phyloP scores from a whole-genome alignment of 2,888 invertebrate genomes.

The Tiphia femorata region DNA sequence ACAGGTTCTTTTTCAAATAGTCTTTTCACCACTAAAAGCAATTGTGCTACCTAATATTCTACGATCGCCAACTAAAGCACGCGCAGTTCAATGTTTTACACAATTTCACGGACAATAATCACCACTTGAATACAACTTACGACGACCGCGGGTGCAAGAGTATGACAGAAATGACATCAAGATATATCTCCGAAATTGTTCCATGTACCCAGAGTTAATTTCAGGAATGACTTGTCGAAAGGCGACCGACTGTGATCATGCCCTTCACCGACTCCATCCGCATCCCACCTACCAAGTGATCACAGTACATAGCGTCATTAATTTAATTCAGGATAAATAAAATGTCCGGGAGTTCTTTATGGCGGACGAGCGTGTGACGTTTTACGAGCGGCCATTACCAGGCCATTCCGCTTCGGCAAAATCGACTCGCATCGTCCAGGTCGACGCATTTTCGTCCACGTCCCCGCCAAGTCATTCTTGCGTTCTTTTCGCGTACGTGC shows the following conservation, averaged over 20 bases:
- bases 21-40: too few relatives aligned
- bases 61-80: too few relatives aligned
- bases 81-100: too few relatives aligned
- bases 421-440: too few relatives aligned
- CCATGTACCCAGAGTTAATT: conserved; percentile 1
- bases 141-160: background rate
- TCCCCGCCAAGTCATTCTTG: conserved; percentile 8
- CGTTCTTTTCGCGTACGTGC: conserved; percentile 11
- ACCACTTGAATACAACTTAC: too few relatives aligned
- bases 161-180: background rate
- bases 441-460: too few relatives aligned
- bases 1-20: too few relatives aligned
- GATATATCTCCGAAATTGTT: background rate
- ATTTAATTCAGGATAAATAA: conserved; percentile 39
- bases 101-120: too few relatives aligned
- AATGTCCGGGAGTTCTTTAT: conserved; percentile 23
- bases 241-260: too few relatives aligned
- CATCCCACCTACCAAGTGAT: background rate
- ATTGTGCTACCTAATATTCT: too few relatives aligned
- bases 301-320: conserved; percentile 24
- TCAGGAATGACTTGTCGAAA: background rate
- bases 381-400: conserved; percentile 41
- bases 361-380: conserved; percentile 17
- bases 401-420: conserved; percentile 22
- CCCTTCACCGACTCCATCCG: too few relatives aligned